phyloP scores from a whole-genome alignment of 2,888 invertebrate genomes.

The Corbicula japonica region DNA sequence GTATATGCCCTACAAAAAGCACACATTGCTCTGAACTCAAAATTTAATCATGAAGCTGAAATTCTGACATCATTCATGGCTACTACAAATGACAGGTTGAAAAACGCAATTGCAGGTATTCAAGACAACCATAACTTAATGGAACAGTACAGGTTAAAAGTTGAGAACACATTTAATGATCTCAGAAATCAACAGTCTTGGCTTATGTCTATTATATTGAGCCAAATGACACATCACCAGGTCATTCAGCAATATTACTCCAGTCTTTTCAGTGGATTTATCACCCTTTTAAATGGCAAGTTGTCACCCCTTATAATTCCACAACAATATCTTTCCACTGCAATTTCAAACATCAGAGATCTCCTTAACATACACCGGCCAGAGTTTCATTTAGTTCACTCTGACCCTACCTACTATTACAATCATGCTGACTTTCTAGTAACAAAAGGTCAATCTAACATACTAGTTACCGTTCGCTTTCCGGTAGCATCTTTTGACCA shows the following conservation, averaged over 20 bases:
- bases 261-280: neutral
- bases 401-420: constrained; percentile 1
- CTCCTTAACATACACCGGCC: neutral
- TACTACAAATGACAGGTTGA: constrained; percentile 9
- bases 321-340: neutral
- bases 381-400: neutral
- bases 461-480: constrained; percentile 3
- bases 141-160: neutral
- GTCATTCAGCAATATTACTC: neutral
- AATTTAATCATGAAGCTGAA: neutral
- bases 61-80: constrained; percentile 12
- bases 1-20: constrained; percentile 1
- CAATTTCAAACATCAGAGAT: neutral
- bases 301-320: neutral
- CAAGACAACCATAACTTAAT: constrained; percentile 5
- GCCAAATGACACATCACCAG: neutral
- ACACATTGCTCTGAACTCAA: neutral
- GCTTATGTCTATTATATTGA: neutral
- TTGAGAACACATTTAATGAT: neutral
- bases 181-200: neutral
- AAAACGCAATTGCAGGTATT: constrained; percentile 3
- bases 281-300: neutral
- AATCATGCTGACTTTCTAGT: constrained; percentile 6
- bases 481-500: constrained; percentile 5
- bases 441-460: neutral